Evolutionary conservation across 2,888 invertebrate species (phyloP).

Genomic region (Phengaris alcon): DNA sequence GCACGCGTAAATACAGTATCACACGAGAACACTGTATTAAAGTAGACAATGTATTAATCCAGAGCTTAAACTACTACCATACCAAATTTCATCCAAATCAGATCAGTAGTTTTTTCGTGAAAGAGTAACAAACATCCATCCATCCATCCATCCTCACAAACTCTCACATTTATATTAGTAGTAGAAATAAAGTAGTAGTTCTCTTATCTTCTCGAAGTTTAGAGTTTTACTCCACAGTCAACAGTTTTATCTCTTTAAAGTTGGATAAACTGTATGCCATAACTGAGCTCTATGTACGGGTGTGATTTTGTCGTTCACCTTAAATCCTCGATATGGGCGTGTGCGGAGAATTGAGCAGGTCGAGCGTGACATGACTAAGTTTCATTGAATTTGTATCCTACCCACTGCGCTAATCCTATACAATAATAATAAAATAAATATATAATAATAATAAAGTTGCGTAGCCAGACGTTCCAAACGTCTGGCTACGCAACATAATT

Average conservation of each 20-base stretch:
- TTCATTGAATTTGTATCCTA: constrained; percentile 1
- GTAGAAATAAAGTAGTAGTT: no score
- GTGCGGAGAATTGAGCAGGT: constrained; percentile 36
- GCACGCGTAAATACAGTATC: no score
- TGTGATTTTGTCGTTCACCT: constrained; percentile 21
- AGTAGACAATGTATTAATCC: no score
- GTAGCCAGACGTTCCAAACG: no score
- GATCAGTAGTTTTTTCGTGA: no score
- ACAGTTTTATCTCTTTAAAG: neutral
- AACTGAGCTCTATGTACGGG: neutral
- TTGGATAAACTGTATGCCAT: neutral
- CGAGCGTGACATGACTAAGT: constrained; percentile 38
- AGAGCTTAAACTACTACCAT: no score
- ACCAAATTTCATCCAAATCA: no score
- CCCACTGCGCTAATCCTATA: neutral
- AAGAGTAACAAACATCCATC: neutral
- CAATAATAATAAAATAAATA: neutral
- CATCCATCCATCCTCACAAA: neutral
- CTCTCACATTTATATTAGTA: no score
- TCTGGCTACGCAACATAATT: neutral
- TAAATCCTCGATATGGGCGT: constrained; percentile 36
- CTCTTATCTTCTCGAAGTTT: neutral
- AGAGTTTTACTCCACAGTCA: neutral
- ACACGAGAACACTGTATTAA: no score
- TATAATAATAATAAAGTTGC: no score